phyloP scores from a whole-genome alignment of 2,113 vertebrate species.

The Salvelinus fontinalis region DNA sequence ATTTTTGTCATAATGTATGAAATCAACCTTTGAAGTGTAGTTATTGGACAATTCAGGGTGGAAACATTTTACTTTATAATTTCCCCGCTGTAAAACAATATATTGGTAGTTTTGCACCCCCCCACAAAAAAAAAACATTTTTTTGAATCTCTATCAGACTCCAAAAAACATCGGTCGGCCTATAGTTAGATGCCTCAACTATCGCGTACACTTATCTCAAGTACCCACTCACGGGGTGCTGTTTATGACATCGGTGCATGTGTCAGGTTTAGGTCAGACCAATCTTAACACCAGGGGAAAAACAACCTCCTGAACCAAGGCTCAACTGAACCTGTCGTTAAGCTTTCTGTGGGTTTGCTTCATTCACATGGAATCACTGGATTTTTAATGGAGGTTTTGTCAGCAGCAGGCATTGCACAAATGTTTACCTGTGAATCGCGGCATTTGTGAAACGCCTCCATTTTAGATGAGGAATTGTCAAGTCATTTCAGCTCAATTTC shows the following conservation, averaged over 20 bases:
- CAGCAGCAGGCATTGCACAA: neutral
- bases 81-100: no score
- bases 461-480: no score
- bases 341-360: neutral
- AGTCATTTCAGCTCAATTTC: no score
- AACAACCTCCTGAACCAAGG: constrained; percentile 30
- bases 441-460: neutral
- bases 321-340: constrained; percentile 44
- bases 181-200: neutral
- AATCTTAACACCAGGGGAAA: constrained; percentile 45
- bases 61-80: no score
- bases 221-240: neutral
- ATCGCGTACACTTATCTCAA: constrained; percentile 21
- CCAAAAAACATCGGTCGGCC: no score
- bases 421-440: neutral
- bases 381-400: neutral
- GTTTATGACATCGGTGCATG: neutral
- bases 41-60: no score
- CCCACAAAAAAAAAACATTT: no score
- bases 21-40: no score
- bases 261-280: neutral
- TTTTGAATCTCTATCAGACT: no score
- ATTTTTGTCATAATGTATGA: no score
- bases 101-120: no score
- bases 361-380: neutral